Percentiles rank a stretch among this genome's conserved stretches.
phyloP scores from a whole-genome alignment of 37 sponge, comb jelly and placozoan genomes.

The Oopsacas minuta region DNA sequence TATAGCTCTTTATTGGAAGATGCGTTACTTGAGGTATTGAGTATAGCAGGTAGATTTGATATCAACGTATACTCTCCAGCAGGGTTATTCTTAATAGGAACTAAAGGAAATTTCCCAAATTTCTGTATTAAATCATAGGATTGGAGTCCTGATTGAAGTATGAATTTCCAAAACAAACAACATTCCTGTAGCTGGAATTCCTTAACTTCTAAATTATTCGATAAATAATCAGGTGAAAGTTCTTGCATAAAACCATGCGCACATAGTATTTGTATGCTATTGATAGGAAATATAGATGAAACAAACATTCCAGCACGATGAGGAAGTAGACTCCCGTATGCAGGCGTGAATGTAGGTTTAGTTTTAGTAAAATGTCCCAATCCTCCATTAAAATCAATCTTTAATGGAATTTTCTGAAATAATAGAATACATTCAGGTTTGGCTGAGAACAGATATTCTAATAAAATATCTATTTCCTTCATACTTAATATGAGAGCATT shows the following conservation, averaged over 20 bases:
- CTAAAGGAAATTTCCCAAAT: background rate
- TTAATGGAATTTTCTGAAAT: background rate
- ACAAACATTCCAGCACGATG: background rate
- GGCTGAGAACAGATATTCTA: background rate
- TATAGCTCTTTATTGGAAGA: background rate
- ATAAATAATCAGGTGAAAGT: background rate
- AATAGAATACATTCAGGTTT: background rate
- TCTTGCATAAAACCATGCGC: background rate
- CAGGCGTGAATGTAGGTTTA: background rate
- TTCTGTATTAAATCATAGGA: background rate
- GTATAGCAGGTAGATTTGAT: background rate
- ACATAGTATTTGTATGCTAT: background rate
- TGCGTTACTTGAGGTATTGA: too few species aligned
- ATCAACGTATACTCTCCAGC: background rate
- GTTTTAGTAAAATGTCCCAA: background rate
- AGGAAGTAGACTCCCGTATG: background rate
- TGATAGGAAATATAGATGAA: background rate
- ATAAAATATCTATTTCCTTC: background rate
- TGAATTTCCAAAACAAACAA: constrained; percentile 3
- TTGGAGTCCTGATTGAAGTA: background rate
- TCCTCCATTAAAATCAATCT: background rate
- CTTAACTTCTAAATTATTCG: background rate
- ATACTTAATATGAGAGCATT: background rate
- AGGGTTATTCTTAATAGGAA: background rate
- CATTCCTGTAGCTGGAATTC: background rate